Base-by-base conservation (phyloP, 2,888 invertebrate species). In the Caenorhabditis zanzibari region DNA sequence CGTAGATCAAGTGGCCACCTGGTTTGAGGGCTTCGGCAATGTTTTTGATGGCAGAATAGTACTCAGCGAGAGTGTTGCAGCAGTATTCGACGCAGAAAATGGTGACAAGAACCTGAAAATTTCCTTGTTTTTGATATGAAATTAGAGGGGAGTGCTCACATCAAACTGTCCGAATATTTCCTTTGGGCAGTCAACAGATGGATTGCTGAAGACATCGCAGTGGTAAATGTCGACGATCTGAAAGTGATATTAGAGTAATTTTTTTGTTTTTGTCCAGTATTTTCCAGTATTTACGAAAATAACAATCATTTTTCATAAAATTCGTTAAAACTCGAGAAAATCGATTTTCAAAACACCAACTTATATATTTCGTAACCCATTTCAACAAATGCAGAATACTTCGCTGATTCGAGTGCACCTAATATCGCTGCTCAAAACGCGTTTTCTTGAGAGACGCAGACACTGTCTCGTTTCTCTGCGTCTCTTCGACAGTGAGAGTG, bases 41-140 rank as follows among this genome's bases (percentile, higher is more conserved):
- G 69, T 88, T 86, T 32, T 81, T 75, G 75, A 91, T 83, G 28
- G 89, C 86, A 9, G 76, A 32, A 49, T 83, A 84, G 80, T 91
- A 91, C 73, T 92, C 90, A 10, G 86, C 76, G 24, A 85, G 71
- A 35, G 85, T 89, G 61, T 88, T 89, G 76, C 88, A 89, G 74
- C 92, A 91, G 69, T 92, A 92, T 56, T 91, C 91, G 28, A 91
- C 75, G 49, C 91, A 92, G 87, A 91, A 92, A 49, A 92, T 89
- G 14, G 90, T 89, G 16, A 89, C 89, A 26, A 91, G 83, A 10
- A 85, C 80, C 86, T 91, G 66, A 47, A 88, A 82, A 12, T 10
- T 10, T 38, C 2, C 2, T 38, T 2, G 12, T 38, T 2, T 2
- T 10, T 6, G 12, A 2, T 38, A 10, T 2, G 19, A 49, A 19